These are phyloP conservation scores for Oenanthe melanoleuca DNA, from an alignment of 2,113 vertebrate species.

Conservation along the genomic window DNA sequence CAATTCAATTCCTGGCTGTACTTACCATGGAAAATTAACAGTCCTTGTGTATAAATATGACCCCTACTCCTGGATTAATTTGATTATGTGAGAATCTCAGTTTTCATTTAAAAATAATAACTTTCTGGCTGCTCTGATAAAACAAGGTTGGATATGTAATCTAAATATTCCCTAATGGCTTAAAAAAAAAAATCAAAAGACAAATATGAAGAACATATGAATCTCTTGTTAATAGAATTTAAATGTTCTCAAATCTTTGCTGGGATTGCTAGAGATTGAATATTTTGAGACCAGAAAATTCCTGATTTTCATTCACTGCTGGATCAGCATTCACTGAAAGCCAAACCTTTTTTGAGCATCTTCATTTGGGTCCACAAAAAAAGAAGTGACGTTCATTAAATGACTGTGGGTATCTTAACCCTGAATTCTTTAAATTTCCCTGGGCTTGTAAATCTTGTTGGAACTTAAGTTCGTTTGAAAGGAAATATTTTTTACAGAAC, in stretches of 20 bases:
- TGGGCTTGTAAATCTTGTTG: background rate
- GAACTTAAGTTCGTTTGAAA: background rate
- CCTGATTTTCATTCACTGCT: background rate
- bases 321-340: background rate
- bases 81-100: conserved; percentile 38
- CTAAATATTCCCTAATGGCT: conserved; percentile 21
- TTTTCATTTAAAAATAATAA: conserved; percentile 64
- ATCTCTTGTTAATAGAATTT: background rate
- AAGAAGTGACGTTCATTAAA: background rate
- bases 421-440: background rate
- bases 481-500: background rate
- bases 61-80: conserved; percentile 59
- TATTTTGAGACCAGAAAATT: background rate
- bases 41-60: conserved; percentile 55
- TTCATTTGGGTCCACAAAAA: background rate
- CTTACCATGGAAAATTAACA: conserved; percentile 49
- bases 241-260: background rate
- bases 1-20: conserved; percentile 43
- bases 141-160: conserved; percentile 11
- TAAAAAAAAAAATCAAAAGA: background rate
- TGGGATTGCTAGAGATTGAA: background rate
- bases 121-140: conserved; percentile 11
- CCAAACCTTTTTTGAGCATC: background rate
- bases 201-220: background rate
- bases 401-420: background rate